Evolutionary conservation across 2,888 invertebrate species (phyloP).

Genomic region (Galeopsomyia nigrocyanea): DNA sequence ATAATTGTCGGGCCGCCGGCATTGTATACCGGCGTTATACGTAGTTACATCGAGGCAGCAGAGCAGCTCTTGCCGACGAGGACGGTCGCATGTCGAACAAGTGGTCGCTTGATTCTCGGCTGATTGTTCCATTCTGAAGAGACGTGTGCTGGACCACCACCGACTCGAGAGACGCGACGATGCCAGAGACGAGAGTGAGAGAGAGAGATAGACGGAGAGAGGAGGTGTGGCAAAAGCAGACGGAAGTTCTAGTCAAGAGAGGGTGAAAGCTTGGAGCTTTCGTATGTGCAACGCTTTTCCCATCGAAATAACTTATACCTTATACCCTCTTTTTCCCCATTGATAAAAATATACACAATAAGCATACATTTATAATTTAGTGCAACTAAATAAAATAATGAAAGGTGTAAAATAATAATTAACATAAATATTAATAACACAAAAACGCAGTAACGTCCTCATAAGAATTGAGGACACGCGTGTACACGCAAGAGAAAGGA

Average conservation of each 20-base stretch:
- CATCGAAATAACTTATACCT: too few species aligned
- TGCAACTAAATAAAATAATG: too few species aligned
- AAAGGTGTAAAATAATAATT: too few species aligned
- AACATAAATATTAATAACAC: too few species aligned
- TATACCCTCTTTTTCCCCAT: too few species aligned
- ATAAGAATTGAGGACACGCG: too few species aligned
- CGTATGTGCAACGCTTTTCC: too few species aligned
- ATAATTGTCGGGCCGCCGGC: slow-evolving; percentile 65
- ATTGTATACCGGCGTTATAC: slow-evolving; percentile 54
- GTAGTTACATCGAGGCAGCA: slow-evolving; percentile 39
- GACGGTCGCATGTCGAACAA: slow-evolving; percentile 64
- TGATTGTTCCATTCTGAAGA: slow-evolving; percentile 68
- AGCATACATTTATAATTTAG: too few species aligned
- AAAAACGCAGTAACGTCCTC: too few species aligned
- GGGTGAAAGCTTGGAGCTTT: background rate
- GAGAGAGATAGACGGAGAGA: background rate
- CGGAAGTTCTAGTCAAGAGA: background rate
- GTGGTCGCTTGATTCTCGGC: slow-evolving; percentile 68
- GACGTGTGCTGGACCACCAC: slow-evolving; percentile 9
- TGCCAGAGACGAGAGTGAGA: background rate
- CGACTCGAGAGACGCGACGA: slow-evolving; percentile 28
- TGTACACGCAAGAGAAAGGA: too few species aligned
- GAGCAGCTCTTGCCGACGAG: slow-evolving; percentile 53
- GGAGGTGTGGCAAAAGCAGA: slow-evolving; percentile 11
- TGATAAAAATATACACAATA: too few species aligned